Conservation (phyloP, 2,888 invertebrate genomes). For the Lumbricus terrestris region DNA sequence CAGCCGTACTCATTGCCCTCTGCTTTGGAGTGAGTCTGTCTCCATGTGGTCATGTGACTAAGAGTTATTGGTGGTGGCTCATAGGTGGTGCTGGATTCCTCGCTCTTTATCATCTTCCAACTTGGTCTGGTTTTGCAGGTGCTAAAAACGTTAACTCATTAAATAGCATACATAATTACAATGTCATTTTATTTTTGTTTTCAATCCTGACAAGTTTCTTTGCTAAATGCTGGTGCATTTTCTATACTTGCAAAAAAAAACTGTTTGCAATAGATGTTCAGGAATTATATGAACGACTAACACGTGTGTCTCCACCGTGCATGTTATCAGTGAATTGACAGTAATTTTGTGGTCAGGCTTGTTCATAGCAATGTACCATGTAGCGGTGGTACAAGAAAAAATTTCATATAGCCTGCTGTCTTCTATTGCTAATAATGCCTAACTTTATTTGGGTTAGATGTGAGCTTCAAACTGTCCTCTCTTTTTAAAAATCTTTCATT, state of each 20-base stretch:
- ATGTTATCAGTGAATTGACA: not conserved
- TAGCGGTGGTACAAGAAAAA: not conserved
- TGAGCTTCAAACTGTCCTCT: no score
- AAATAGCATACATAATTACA: no score
- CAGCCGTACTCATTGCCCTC: conserved; percentile 45
- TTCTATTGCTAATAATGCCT: no score
- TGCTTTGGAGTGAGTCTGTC: conserved; percentile 45
- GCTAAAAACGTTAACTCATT: not conserved
- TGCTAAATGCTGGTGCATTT: not conserved
- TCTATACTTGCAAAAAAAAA: not conserved
- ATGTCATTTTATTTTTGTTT: not conserved
- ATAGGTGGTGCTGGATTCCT: conserved; percentile 43
- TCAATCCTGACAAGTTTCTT: not conserved
- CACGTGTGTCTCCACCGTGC: not conserved
- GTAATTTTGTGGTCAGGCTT: no score
- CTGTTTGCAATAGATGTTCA: not conserved
- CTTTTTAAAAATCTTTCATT: not conserved
- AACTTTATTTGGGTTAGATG: no score
- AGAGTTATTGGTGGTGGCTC: conserved; percentile 49
- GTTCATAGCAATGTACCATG: no score
- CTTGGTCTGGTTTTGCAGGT: conserved; percentile 54
- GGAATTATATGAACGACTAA: not conserved
- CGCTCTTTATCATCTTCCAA: conserved; percentile 50
- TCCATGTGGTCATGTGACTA: conserved; percentile 38
- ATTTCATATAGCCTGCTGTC: not conserved